Evolutionary conservation across 2,888 invertebrate species (phyloP).

Genomic region (Notocelia uddmanniana): DNA sequence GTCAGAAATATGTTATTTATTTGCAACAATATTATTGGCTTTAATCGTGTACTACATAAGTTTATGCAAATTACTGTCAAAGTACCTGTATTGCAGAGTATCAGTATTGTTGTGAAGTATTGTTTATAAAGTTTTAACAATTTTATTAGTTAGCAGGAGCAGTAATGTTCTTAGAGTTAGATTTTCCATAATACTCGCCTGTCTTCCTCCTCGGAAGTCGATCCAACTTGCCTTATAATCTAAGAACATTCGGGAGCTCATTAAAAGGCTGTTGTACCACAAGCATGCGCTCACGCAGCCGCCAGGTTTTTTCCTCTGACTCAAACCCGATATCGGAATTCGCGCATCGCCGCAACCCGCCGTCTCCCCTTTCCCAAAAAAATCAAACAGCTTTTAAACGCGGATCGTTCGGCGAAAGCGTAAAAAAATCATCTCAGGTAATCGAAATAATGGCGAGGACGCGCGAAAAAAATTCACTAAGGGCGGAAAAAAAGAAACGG

Average conservation of each 20-base stretch:
- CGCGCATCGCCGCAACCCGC: constrained; percentile 80
- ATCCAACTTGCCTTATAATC: not conserved
- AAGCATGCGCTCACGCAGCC: constrained; percentile 50
- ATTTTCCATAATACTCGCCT: not conserved
- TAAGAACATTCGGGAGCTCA: constrained; percentile 23
- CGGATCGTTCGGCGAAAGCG: constrained; percentile 73
- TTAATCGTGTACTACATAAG: not conserved
- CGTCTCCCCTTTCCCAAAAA: constrained; percentile 81
- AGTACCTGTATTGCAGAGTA: too few species aligned
- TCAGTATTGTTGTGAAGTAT: too few species aligned
- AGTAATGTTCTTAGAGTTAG: not conserved
- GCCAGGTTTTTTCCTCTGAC: constrained; percentile 68
- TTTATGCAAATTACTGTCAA: too few species aligned
- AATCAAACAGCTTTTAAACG: constrained; percentile 85
- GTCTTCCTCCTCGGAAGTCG: not conserved
- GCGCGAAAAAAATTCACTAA: constrained; percentile 84
- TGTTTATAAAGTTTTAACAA: not conserved
- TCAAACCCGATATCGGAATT: constrained; percentile 81
- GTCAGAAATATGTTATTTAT: not conserved
- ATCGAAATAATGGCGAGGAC: constrained; percentile 81
- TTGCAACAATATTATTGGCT: not conserved
- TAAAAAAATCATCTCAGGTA: constrained; percentile 84
- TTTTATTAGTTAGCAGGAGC: not conserved
- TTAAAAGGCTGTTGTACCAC: constrained; percentile 34
- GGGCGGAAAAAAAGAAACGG: constrained; percentile 84